These are phyloP conservation scores for Clusia tigrina DNA, from an alignment of 2,888 invertebrate genomes.

Conservation along the genomic window DNA sequence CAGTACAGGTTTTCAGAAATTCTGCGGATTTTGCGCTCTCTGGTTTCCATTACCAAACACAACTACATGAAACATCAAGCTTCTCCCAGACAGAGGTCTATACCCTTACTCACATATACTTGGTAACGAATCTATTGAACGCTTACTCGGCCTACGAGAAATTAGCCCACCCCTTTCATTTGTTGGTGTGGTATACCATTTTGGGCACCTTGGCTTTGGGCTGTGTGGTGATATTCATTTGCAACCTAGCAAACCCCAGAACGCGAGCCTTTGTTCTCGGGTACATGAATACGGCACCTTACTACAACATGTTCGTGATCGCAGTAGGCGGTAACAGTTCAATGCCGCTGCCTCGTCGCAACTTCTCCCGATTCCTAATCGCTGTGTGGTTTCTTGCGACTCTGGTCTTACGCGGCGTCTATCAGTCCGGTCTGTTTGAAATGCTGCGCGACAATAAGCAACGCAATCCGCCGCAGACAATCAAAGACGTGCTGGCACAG, in stretches of 20 bases:
- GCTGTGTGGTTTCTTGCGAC: conserved; percentile 48
- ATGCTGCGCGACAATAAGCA: conserved; percentile 47
- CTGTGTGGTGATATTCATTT: conserved; percentile 29
- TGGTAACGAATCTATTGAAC: conserved; percentile 48
- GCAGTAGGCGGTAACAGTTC: conserved; percentile 40
- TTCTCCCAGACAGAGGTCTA: conserved; percentile 49
- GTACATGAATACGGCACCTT: conserved; percentile 29
- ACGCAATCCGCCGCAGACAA: conserved; percentile 48
- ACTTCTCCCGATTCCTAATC: conserved; percentile 46
- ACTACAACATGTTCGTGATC: conserved; percentile 43
- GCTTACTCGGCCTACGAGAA: conserved; percentile 48
- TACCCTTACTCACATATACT: conserved; percentile 46
- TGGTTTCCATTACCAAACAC: conserved; percentile 46
- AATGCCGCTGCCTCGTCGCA: conserved; percentile 38
- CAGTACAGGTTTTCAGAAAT: conserved; percentile 48
- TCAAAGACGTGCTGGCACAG: conserved; percentile 43
- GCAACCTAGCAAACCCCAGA: conserved; percentile 9
- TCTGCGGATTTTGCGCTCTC: conserved; percentile 50
- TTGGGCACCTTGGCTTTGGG: conserved; percentile 36
- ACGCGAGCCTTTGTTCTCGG: conserved; percentile 26
- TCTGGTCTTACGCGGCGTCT: conserved; percentile 50
- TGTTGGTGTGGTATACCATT: conserved; percentile 44
- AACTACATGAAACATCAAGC: conserved; percentile 26
- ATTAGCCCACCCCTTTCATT: conserved; percentile 50
- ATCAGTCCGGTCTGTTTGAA: conserved; percentile 55